Conservation (phyloP, 2,888 invertebrate genomes). For the Microctonus hyperodae region DNA sequence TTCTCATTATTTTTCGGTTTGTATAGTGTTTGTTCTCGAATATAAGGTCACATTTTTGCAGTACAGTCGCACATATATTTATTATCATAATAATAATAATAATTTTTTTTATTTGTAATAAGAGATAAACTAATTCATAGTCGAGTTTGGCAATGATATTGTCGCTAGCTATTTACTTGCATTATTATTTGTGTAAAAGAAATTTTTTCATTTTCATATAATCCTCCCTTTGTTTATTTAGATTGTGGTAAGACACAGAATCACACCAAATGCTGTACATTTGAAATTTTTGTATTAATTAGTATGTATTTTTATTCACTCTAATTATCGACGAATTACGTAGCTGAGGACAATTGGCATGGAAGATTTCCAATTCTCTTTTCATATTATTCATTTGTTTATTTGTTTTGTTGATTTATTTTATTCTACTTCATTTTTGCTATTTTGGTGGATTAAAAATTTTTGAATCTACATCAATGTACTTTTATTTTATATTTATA, state of each 20-base stretch:
- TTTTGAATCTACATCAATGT: slow-evolving; percentile 21
- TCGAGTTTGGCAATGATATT: slow-evolving; percentile 63
- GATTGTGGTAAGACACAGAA: slow-evolving; percentile 42
- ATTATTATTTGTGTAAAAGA: slow-evolving; percentile 44
- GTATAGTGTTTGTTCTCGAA: background rate
- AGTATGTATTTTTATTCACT: background rate
- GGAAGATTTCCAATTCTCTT: slow-evolving; percentile 47
- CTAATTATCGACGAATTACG: slow-evolving; percentile 30
- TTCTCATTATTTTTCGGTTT: background rate
- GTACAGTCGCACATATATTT: background rate
- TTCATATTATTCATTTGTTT: background rate
- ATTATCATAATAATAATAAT: slow-evolving; percentile 15
- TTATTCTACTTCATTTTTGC: slow-evolving; percentile 9
- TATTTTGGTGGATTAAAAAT: slow-evolving; percentile 39
- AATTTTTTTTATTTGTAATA: slow-evolving; percentile 21
- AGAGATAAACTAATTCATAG: slow-evolving; percentile 57
- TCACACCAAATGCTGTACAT: slow-evolving; percentile 38
- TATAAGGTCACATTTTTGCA: slow-evolving; percentile 1
- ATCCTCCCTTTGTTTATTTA: slow-evolving; percentile 16
- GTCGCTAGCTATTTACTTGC: slow-evolving; percentile 56
- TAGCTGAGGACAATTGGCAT: slow-evolving; percentile 37
- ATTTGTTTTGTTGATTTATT: slow-evolving; percentile 1
- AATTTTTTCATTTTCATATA: slow-evolving; percentile 34
- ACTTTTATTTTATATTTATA: slow-evolving; percentile 19
- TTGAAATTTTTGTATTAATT: slow-evolving; percentile 26